A percentile compares a stretch with the other conserved stretches of the same genome.
Evolutionary conservation across 2,888 invertebrate species (phyloP).

Genomic region (Stenolophus ochropezus): DNA sequence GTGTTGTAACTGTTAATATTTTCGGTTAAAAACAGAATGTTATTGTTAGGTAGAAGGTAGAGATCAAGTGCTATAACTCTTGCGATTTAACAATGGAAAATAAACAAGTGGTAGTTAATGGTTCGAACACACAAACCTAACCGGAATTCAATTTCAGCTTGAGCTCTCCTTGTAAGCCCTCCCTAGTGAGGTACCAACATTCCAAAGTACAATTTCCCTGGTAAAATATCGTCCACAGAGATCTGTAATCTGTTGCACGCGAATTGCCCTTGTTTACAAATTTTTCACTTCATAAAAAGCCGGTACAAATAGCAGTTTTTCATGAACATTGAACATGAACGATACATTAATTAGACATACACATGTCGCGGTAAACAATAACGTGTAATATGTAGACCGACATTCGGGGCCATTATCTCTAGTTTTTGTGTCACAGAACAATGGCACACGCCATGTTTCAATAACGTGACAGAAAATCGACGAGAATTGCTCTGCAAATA

Average conservation of each 20-base stretch:
- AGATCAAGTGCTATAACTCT: too few relatives aligned
- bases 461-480: slow-evolving; percentile 55
- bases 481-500: slow-evolving; percentile 53
- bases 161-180: not conserved
- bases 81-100: too few relatives aligned
- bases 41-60: too few relatives aligned
- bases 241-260: not conserved
- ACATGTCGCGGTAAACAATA: slow-evolving; percentile 2
- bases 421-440: slow-evolving; percentile 29
- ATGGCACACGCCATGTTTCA: slow-evolving; percentile 43
- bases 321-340: not conserved
- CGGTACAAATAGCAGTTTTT: not conserved
- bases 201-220: not conserved
- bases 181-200: not conserved
- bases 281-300: not conserved
- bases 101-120: too few relatives aligned
- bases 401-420: slow-evolving; percentile 40
- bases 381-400: not conserved
- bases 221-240: not conserved
- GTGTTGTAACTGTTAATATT: too few relatives aligned
- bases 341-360: slow-evolving; percentile 21
- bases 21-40: too few relatives aligned
- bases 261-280: not conserved
- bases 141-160: not conserved
- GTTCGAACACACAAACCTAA: not conserved